Percentiles rank a stretch among this genome's conserved stretches.
Conservation (phyloP, 2,113 vertebrate species). For the Xiphias gladius region DNA sequence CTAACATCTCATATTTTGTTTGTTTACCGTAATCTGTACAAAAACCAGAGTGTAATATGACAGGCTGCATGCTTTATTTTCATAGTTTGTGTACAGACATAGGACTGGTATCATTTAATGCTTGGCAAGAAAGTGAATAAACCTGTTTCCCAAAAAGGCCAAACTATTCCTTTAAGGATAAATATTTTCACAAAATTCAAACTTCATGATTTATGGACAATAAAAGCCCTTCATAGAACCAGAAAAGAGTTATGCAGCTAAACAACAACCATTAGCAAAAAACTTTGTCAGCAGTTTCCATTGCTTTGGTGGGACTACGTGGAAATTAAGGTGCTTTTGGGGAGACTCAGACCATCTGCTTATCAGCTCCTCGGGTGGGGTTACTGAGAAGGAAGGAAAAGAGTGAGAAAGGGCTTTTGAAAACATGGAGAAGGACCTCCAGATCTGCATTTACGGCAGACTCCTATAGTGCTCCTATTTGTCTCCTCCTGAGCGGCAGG, state of each 20-base stretch:
- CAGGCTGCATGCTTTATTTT: too few species aligned
- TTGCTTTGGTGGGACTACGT: constrained; percentile 22
- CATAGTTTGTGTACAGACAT: not conserved
- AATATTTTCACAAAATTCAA: too few species aligned
- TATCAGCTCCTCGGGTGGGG: constrained; percentile 35
- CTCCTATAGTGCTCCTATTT: constrained; percentile 78
- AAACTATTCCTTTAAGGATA: not conserved
- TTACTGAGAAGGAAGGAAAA: constrained; percentile 30
- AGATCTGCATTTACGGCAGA: constrained; percentile 76
- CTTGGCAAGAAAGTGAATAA: not conserved
- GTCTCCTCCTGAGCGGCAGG: constrained; percentile 71
- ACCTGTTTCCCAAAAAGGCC: not conserved
- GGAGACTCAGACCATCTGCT: constrained; percentile 59
- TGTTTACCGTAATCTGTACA: not conserved
- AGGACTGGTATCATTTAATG: not conserved
- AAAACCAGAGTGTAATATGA: not conserved
- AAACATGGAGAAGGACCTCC: constrained; percentile 69
- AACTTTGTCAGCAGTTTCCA: constrained; percentile 61
- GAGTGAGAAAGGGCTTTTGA: constrained; percentile 52
- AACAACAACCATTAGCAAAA: constrained; percentile 56
- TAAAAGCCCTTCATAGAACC: not conserved
- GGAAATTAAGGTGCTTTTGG: constrained; percentile 36
- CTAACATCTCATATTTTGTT: not conserved
- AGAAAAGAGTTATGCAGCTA: constrained; percentile 4
- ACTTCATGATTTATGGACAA: not conserved